Evolutionary conservation across 92 coral and sea anemone genomes (phyloP), one percentile per base, ranked within the genome.

Genomic region (Phenganax marumi): DNA sequence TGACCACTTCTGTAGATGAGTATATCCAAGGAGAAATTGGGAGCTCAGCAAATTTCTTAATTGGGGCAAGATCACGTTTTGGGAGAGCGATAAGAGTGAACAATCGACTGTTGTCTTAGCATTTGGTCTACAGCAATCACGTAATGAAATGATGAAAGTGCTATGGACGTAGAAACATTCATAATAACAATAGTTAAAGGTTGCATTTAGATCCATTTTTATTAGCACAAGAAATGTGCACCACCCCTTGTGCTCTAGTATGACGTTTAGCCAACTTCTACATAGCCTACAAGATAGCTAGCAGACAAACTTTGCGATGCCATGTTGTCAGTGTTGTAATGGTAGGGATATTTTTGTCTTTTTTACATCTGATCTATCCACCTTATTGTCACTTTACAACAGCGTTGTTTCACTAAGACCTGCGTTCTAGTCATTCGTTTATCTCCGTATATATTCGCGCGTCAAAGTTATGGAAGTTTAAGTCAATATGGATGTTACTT

Each of bases 41-140:
- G 50, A 83, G 84, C 58, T 83, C 90, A 10, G 75, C 85, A 84
- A 90, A 81, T 62, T 87, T 90, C 77, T 79, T 81, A 76, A 48
- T 90, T 25, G 90, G 89, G 11, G 86, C 88, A 72, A 84, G 78
- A 84, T 89, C 90, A 50, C 78, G 87, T 66, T 87, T 84, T 80
- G 90, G 92, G 39, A 89, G 92, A 66, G 90, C 88, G 33, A 84
- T 87, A 1, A 80, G 88, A 49, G 75, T 88, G 62, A 85, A 88
- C 79, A 88, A 88, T 68, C 81, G 81, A 25, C 76, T 87, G 24
- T 71, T 81, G 52, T 72, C 7, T 6, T 76, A 50, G 64, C 19
- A 21, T n/a, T 10, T 10, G 7, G 8, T 61, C 8, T 17, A 61
- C 10, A 10, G 60, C 10, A 54, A 54, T 54, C 17, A 17, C 11